Evolutionary conservation across 2,888 invertebrate species (phyloP), one percentile per base, ranked within the genome.

Genomic region (Cordilura impudica): DNA sequence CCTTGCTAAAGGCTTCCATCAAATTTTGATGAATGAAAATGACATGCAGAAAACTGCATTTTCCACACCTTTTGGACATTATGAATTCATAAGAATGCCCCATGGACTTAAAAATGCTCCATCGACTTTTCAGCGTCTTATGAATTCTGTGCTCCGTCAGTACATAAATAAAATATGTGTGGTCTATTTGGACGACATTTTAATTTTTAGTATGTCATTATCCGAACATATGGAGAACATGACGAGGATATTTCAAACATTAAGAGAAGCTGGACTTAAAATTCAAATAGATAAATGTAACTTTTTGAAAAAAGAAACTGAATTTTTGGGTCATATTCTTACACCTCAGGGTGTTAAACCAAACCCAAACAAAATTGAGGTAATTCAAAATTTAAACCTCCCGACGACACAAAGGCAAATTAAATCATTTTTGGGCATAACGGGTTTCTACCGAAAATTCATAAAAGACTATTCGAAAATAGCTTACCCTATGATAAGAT

Each of bases 131-230:
- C n/a, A n/a, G n/a, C n/a, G n/a, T n/a, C n/a, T n/a, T n/a, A n/a
- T n/a, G n/a, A n/a, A n/a, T n/a, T n/a, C n/a, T n/a, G n/a, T n/a
- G n/a, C n/a, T n/a, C n/a, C n/a, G n/a, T n/a, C n/a, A n/a, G n/a
- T n/a, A n/a, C n/a, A n/a, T n/a, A n/a, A n/a, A n/a, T n/a, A n/a
- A n/a, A n/a, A n/a, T n/a, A n/a, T n/a, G n/a, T n/a, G n/a, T n/a
- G n/a, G n/a, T n/a, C n/a, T n/a, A n/a, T n/a, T n/a, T n/a, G n/a
- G n/a, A n/a, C n/a, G 53, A 54, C 53, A 29, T 54, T 26, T 54
- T 54, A 29, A 54, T 54, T 16, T 54, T 54, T 31, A 54, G 53
- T 16, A 54, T 16, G n/a, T 54, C 53, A 54, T 54, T 54, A 54
- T 26, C 53, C 26, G 29, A 54, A 54, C 53, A 54, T 54, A 54